Conservation (phyloP, 2,113 vertebrate genomes). For the Solenodon paradoxus region DNA sequence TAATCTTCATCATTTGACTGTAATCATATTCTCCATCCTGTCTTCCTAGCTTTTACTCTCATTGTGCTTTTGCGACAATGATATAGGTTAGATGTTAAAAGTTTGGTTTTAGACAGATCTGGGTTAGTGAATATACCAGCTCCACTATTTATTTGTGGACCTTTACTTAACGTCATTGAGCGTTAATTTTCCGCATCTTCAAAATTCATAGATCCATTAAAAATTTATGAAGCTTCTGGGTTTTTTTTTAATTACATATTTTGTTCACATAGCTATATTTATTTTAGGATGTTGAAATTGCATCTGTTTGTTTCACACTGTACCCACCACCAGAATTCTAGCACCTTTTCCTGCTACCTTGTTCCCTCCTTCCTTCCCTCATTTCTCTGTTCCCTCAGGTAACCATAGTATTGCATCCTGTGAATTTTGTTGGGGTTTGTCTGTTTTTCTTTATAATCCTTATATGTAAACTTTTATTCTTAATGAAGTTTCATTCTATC, state of each 20-base stretch:
- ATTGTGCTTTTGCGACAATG: neutral
- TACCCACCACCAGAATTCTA: too few species aligned
- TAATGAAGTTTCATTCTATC: neutral
- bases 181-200: conserved; percentile 18
- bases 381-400: too few species aligned
- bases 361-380: too few species aligned
- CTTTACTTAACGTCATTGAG: neutral
- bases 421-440: too few species aligned
- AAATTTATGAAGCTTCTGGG: neutral
- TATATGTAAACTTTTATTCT: too few species aligned
- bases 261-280: too few species aligned
- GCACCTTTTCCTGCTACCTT: too few species aligned
- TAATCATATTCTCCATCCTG: neutral
- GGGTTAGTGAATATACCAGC: neutral
- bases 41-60: neutral
- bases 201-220: neutral
- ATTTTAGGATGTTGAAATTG: too few species aligned
- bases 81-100: conserved; percentile 8
- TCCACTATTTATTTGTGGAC: neutral
- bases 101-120: conserved; percentile 10
- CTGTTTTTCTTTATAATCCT: too few species aligned
- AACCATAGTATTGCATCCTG: too few species aligned
- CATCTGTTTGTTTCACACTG: too few species aligned
- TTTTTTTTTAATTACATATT: too few species aligned
- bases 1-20: conserved; percentile 2